A percentile compares a stretch with the other conserved stretches of the same genome.
These are phyloP conservation scores for Neogobius melanostomus DNA, from an alignment of 2,113 vertebrate genomes.

Conservation along the genomic window DNA sequence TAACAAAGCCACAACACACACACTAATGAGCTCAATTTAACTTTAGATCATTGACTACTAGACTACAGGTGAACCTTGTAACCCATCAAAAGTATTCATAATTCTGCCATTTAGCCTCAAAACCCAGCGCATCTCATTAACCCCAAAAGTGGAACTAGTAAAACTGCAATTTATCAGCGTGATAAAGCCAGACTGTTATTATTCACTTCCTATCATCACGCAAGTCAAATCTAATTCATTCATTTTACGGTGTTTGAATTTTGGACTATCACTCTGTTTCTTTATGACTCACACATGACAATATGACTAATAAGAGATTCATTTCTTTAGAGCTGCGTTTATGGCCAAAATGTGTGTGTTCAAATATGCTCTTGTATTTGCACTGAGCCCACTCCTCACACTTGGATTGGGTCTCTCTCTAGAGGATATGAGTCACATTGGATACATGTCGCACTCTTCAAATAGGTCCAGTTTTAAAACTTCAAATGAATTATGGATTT, in stretches of 20 bases:
- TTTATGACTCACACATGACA: not conserved
- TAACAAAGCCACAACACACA: not conserved
- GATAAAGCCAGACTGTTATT: not conserved
- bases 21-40: not conserved
- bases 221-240: not conserved
- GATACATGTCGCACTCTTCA: not conserved
- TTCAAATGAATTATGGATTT: slow-evolving; percentile 20
- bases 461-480: slow-evolving; percentile 12
- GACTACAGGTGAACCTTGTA: not conserved
- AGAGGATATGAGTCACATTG: not conserved
- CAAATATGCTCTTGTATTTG: not conserved
- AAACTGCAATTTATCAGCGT: not conserved
- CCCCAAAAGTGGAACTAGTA: not conserved
- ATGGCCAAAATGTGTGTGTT: not conserved
- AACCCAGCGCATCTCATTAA: not conserved
- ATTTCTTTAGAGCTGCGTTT: not conserved
- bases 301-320: not conserved
- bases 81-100: not conserved
- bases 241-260: slow-evolving; percentile 6
- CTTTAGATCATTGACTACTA: not conserved
- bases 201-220: slow-evolving; percentile 8
- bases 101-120: not conserved
- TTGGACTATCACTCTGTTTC: not conserved
- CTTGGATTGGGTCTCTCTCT: not conserved
- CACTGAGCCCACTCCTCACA: not conserved